phyloP scores from a whole-genome alignment of 2,797 vertebrate species.

The Catostomus latipinnis region DNA sequence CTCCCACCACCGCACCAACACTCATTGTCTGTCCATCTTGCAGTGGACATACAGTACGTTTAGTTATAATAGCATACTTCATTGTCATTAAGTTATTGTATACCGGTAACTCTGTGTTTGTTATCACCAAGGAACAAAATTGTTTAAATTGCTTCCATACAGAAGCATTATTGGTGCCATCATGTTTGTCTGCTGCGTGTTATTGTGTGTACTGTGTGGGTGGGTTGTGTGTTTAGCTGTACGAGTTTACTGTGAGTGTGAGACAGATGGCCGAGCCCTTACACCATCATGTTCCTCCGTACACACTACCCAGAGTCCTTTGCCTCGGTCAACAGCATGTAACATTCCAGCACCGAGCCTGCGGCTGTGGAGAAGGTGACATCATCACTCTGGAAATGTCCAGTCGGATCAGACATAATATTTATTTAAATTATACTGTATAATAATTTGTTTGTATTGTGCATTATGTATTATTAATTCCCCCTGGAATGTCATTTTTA shows the following conservation, averaged over 20 bases:
- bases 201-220: conserved; percentile 35
- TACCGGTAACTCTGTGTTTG: no score
- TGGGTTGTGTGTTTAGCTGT: conserved; percentile 57
- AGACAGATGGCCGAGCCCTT: conserved; percentile 48
- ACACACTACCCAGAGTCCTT: conserved; percentile 56
- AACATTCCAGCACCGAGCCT: conserved; percentile 52
- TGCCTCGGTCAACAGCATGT: conserved; percentile 54
- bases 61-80: no score
- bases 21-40: conserved; percentile 12
- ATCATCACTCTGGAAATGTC: conserved; percentile 34
- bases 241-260: conserved; percentile 45
- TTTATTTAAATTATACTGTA: no score
- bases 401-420: neutral
- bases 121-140: no score
- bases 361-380: conserved; percentile 34
- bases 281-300: conserved; percentile 41
- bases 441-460: no score
- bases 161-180: conserved; percentile 1
- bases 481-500: no score
- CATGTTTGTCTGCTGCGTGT: conserved; percentile 12
- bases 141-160: neutral
- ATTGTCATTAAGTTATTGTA: no score
- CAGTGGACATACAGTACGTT: no score
- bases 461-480: no score
- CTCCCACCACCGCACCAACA: conserved; percentile 9